Evolutionary conservation across 2,888 invertebrate species (phyloP).

Genomic region (Cephus rjabovi): DNA sequence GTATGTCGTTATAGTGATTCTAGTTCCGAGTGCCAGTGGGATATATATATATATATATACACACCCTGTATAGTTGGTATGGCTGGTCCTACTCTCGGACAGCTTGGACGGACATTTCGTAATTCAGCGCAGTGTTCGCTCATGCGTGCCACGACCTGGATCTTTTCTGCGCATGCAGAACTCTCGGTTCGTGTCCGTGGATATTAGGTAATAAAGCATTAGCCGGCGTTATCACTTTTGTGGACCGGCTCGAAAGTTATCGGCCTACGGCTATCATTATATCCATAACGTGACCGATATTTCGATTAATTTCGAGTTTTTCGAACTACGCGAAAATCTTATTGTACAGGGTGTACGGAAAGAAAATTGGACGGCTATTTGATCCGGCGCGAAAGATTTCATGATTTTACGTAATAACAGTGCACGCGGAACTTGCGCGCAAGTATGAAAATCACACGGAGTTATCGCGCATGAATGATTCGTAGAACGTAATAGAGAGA

Average conservation of each 20-base stretch:
- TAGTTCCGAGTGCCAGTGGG: conserved; percentile 6
- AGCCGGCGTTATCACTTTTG: conserved; percentile 2
- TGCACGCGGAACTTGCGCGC: not conserved
- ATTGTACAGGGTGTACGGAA: not conserved
- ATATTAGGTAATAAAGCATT: conserved; percentile 25
- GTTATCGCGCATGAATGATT: conserved; percentile 1
- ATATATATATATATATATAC: not conserved
- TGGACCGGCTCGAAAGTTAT: conserved; percentile 2
- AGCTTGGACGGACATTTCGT: conserved; percentile 51
- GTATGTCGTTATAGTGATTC: conserved; percentile 8
- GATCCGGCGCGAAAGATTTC: not conserved
- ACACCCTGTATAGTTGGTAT: not conserved
- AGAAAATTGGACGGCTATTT: not conserved
- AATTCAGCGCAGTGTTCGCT: conserved; percentile 58
- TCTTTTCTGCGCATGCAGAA: conserved; percentile 51
- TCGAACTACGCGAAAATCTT: not conserved
- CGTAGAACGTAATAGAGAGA: conserved; percentile 9
- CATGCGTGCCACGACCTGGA: conserved; percentile 63
- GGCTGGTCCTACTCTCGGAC: conserved; percentile 16
- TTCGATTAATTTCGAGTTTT: not conserved
- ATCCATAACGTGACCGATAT: not conserved
- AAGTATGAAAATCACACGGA: not conserved
- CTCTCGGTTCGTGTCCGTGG: conserved; percentile 15
- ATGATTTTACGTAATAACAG: not conserved
- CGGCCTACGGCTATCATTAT: conserved; percentile 2